These are phyloP conservation scores for Eufriesea mexicana DNA, from an alignment of 1,140 invertebrate genomes.

Conservation along the genomic window DNA sequence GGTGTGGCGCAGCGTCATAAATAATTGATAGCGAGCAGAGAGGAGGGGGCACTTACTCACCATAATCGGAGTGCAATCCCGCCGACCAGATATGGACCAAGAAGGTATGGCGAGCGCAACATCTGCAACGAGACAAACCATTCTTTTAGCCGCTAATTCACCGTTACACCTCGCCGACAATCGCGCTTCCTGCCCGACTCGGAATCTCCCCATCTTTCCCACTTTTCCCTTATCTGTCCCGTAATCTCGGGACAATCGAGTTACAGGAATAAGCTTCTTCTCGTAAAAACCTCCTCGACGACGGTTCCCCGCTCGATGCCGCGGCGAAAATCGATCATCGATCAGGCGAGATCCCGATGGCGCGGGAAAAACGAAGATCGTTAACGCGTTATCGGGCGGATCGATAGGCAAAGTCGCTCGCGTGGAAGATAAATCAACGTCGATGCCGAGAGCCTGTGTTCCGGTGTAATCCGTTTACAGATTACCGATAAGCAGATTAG, in stretches of 20 bases:
- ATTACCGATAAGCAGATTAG: constrained; percentile 40
- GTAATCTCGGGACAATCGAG: constrained; percentile 16
- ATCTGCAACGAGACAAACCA: constrained; percentile 63
- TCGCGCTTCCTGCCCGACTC: constrained; percentile 5
- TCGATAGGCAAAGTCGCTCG: not conserved
- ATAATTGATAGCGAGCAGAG: constrained; percentile 53
- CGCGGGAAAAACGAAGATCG: not conserved
- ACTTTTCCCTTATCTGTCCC: not conserved
- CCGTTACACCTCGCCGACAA: constrained; percentile 54
- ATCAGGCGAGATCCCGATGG: no score
- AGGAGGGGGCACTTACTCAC: constrained; percentile 58
- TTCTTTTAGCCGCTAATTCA: constrained; percentile 57
- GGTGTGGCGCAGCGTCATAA: constrained; percentile 52
- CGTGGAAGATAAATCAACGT: not conserved
- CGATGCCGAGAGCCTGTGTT: constrained; percentile 7
- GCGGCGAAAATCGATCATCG: no score
- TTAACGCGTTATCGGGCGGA: not conserved
- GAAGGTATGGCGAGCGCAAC: constrained; percentile 54
- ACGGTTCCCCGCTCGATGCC: no score
- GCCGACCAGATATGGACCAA: constrained; percentile 58
- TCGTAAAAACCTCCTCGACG: no score
- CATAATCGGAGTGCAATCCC: constrained; percentile 68
- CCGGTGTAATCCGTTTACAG: constrained; percentile 27
- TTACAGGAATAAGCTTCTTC: no score
- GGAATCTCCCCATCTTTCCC: no score